A percentile compares a stretch with the other conserved stretches of the same genome.
Evolutionary conservation across 2,888 invertebrate genomes (phyloP).

Genomic region (Drosophila percnosoma): DNA sequence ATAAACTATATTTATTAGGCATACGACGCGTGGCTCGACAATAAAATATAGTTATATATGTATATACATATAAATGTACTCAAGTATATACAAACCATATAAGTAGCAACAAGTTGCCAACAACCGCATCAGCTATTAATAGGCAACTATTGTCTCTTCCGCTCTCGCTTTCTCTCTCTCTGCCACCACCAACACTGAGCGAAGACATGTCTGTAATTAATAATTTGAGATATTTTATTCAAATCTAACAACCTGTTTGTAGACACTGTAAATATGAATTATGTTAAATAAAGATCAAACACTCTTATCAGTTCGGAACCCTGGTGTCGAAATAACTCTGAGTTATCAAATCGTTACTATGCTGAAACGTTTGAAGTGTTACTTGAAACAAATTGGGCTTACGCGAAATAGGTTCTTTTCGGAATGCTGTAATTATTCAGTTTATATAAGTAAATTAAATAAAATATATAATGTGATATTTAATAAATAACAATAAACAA

Average conservation of each 20-base stretch:
- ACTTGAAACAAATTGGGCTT: not conserved
- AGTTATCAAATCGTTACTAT: not conserved
- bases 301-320: not conserved
- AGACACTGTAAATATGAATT: not conserved
- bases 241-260: too few relatives aligned
- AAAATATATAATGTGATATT: not conserved
- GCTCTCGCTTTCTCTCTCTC: not conserved
- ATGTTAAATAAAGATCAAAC: not conserved
- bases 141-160: slow-evolving; percentile 24
- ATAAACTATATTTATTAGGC: slow-evolving; percentile 15
- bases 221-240: not conserved
- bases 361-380: not conserved
- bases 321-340: too few relatives aligned
- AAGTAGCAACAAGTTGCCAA: slow-evolving; percentile 49
- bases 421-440: not conserved
- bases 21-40: slow-evolving; percentile 22
- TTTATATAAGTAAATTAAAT: not conserved
- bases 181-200: slow-evolving; percentile 20
- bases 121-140: slow-evolving; percentile 49
- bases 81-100: slow-evolving; percentile 11
- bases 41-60: not conserved
- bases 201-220: not conserved
- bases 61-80: not conserved
- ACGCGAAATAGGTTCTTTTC: not conserved
- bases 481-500: not conserved